phyloP scores from a whole-genome alignment of 2,113 vertebrate species.

The Pseudorasbora parva region DNA sequence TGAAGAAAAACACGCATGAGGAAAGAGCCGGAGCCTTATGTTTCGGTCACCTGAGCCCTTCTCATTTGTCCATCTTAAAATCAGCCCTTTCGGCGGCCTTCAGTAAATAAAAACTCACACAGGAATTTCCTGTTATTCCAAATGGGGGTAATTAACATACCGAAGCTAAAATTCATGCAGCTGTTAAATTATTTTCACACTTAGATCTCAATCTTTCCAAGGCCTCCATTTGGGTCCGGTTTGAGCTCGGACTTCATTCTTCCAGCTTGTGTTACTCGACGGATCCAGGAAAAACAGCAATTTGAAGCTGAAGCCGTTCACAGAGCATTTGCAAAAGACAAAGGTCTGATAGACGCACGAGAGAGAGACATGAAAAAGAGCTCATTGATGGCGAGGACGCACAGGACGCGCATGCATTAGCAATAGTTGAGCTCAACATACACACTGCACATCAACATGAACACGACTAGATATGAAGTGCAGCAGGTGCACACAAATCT shows the following conservation, averaged over 20 bases:
- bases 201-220: slow-evolving; percentile 40
- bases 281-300: slow-evolving; percentile 4
- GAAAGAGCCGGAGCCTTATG: slow-evolving; percentile 13
- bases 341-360: not conserved
- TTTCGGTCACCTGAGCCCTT: slow-evolving; percentile 44
- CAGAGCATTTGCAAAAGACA: slow-evolving; percentile 20
- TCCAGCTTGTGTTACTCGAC: not conserved
- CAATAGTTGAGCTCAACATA: not conserved
- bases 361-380: too few relatives aligned
- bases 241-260: not conserved
- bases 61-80: slow-evolving; percentile 16
- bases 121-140: slow-evolving; percentile 61
- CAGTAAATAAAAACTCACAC: slow-evolving; percentile 35
- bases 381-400: not conserved
- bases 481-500: not conserved
- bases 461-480: not conserved
- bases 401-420: not conserved
- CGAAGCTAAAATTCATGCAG: slow-evolving; percentile 46
- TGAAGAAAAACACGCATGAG: slow-evolving; percentile 41
- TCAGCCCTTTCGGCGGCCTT: slow-evolving; percentile 10
- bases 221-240: slow-evolving; percentile 18
- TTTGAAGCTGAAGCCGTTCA: not conserved
- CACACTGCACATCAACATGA: not conserved
- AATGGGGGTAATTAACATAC: slow-evolving; percentile 55
- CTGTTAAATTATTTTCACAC: slow-evolving; percentile 50